These are phyloP conservation scores for Papilio dardanus DNA, from an alignment of 1,140 invertebrate species.

Conservation along the genomic window DNA sequence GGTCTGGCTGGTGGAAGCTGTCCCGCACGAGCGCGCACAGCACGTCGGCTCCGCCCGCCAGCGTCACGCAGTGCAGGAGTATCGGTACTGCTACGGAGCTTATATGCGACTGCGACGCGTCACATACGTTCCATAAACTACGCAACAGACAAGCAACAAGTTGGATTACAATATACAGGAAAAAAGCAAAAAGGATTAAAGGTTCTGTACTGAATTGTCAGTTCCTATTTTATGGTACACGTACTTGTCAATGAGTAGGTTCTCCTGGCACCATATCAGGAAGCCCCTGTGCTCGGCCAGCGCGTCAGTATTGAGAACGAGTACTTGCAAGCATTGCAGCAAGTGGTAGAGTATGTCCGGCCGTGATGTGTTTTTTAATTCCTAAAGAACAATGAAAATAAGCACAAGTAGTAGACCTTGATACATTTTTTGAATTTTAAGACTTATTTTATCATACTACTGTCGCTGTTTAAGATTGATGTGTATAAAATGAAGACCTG, in stretches of 20 bases:
- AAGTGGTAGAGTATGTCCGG: slow-evolving; percentile 97
- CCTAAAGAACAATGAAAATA: slow-evolving; percentile 80
- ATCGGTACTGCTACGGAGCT: slow-evolving; percentile 95
- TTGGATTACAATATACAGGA: background rate
- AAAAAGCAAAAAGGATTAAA: background rate
- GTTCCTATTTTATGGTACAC: slow-evolving; percentile 44
- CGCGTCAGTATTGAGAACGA: slow-evolving; percentile 97
- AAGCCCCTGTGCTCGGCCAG: slow-evolving; percentile 96
- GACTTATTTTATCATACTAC: background rate
- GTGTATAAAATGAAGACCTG: slow-evolving; percentile 86
- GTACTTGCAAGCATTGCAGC: slow-evolving; percentile 94
- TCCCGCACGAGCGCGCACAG: slow-evolving; percentile 97
- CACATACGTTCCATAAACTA: slow-evolving; percentile 96
- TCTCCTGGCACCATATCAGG: slow-evolving; percentile 98
- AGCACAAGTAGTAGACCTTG: too few relatives aligned
- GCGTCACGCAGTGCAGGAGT: slow-evolving; percentile 96
- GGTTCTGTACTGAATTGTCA: background rate
- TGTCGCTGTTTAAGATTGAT: too few relatives aligned
- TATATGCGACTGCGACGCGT: slow-evolving; percentile 96
- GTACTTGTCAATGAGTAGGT: slow-evolving; percentile 96
- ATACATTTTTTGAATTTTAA: background rate
- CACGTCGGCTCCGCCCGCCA: slow-evolving; percentile 95
- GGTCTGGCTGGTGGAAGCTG: slow-evolving; percentile 95
- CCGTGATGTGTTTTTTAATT: slow-evolving; percentile 92
- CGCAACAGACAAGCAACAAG: slow-evolving; percentile 34